Evolutionary conservation across 2,888 invertebrate species (phyloP).

Genomic region (Mimas tiliae): DNA sequence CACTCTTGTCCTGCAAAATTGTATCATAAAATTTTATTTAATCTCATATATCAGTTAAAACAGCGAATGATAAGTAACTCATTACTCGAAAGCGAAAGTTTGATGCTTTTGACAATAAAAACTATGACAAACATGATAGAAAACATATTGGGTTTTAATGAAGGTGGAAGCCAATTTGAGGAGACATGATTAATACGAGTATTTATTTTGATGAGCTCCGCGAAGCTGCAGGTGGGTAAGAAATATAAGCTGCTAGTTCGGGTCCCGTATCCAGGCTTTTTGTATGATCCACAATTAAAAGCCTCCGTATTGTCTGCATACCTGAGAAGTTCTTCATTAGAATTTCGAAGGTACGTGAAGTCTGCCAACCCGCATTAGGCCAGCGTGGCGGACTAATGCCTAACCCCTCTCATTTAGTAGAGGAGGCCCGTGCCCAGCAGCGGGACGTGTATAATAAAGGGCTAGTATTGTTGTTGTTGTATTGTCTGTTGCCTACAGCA

Average conservation of each 20-base stretch:
- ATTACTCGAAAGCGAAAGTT: constrained; percentile 8
- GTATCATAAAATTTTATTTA: constrained; percentile 15
- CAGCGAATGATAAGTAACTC: background rate
- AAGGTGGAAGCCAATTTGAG: background rate
- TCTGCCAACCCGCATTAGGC: no score
- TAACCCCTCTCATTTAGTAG: no score
- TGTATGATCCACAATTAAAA: background rate
- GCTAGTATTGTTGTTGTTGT: no score
- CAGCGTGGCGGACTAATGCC: no score
- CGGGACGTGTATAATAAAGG: no score
- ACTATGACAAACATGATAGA: constrained; percentile 3
- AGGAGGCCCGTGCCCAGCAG: no score
- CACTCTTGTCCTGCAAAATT: constrained; percentile 1
- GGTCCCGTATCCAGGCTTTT: background rate
- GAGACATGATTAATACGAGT: background rate
- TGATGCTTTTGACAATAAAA: constrained; percentile 9
- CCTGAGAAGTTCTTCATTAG: no score
- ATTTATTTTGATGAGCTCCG: background rate
- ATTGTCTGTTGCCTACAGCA: no score
- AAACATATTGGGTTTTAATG: background rate
- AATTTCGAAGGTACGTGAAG: no score
- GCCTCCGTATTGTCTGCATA: no score
- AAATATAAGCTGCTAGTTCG: background rate
- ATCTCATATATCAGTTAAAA: constrained; percentile 4
- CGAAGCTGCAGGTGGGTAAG: background rate